These are phyloP conservation scores for Vireo griseus DNA, from an alignment of 2,797 vertebrate species.

Conservation along the genomic window DNA sequence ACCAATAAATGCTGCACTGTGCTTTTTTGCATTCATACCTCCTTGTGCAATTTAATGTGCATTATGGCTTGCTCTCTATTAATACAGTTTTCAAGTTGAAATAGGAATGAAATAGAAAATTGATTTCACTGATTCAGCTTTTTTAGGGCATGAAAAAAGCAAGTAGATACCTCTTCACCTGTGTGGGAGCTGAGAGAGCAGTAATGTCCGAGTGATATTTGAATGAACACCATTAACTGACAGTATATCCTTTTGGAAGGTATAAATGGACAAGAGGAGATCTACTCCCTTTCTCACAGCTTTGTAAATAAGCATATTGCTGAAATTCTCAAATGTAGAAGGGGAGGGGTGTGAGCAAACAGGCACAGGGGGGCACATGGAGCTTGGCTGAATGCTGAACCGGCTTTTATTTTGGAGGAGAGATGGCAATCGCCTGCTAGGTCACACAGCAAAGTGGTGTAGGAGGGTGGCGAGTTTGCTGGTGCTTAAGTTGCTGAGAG, in stretches of 20 bases:
- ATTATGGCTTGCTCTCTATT: neutral
- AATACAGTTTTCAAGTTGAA: neutral
- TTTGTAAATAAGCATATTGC: neutral
- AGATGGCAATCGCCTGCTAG: constrained; percentile 62
- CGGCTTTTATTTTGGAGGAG: constrained; percentile 83
- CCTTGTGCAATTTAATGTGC: neutral
- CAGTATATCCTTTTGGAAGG: neutral
- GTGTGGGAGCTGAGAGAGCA: neutral
- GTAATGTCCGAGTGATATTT: neutral
- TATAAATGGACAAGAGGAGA: neutral
- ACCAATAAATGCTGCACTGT: neutral
- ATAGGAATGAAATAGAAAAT: neutral
- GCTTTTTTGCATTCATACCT: neutral
- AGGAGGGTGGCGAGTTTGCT: constrained; percentile 62
- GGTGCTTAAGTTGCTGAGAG: constrained; percentile 35
- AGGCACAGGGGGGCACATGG: neutral
- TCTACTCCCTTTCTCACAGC: neutral
- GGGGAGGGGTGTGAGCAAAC: neutral
- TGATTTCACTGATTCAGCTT: neutral
- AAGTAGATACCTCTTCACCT: neutral
- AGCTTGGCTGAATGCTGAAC: neutral
- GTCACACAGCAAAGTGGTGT: constrained; percentile 70
- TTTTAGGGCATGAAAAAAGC: neutral
- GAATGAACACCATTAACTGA: neutral
- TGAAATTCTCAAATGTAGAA: neutral